Percentiles rank a stretch among this genome's conserved stretches.
These are phyloP conservation scores for Ptychobarbus kaznakovi DNA, from an alignment of 2,797 vertebrate genomes.

Conservation along the genomic window DNA sequence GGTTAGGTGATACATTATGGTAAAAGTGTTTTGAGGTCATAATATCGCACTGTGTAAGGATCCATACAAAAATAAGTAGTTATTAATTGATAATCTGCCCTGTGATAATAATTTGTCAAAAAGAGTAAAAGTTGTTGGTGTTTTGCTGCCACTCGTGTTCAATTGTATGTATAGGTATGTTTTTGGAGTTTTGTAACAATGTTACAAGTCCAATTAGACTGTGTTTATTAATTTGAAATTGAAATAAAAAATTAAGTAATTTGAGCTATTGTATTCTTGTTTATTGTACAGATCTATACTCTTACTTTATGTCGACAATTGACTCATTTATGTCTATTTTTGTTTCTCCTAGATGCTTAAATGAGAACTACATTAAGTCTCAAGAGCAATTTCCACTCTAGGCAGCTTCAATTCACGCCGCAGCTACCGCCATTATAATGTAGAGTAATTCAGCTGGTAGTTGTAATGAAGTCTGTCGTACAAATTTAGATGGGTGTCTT, in stretches of 20 bases:
- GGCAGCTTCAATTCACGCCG: background rate
- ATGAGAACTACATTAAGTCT: background rate
- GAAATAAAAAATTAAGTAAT: background rate
- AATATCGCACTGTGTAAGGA: background rate
- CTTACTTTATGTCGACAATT: background rate
- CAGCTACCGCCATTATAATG: slow-evolving; percentile 22
- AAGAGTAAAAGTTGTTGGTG: background rate
- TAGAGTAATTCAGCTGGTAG: slow-evolving; percentile 3
- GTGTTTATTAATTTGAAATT: background rate
- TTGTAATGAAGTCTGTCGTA: slow-evolving; percentile 16
- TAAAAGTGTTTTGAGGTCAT: background rate
- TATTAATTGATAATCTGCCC: background rate
- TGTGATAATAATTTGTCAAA: background rate
- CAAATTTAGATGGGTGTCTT: slow-evolving; percentile 15
- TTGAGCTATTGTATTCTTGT: background rate
- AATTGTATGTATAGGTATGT: background rate
- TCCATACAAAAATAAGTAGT: background rate
- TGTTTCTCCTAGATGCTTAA: background rate
- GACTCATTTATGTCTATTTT: background rate
- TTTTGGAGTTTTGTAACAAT: background rate
- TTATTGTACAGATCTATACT: background rate
- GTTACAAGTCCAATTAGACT: background rate
- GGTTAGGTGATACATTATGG: background rate
- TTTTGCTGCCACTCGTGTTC: background rate
- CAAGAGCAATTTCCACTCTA: background rate